phyloP scores from a whole-genome alignment of 2,888 invertebrate genomes.

The Invenusta paracnida region DNA sequence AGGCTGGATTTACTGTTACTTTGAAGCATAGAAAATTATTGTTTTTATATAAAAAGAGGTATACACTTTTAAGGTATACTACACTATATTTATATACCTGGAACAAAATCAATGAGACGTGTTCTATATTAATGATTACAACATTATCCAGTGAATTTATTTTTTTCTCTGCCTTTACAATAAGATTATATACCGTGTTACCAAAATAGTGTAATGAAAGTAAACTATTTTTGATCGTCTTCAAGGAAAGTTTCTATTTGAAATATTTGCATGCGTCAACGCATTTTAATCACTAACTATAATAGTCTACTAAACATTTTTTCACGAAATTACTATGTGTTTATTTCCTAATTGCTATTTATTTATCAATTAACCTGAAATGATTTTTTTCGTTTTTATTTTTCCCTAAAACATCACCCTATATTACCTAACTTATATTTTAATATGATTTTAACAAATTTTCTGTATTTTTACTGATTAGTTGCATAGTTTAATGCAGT shows the following conservation, averaged over 20 bases:
- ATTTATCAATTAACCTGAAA: neutral
- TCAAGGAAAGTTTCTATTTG: neutral
- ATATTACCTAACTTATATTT: too few relatives aligned
- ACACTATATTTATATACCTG: neutral
- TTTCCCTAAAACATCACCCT: too few relatives aligned
- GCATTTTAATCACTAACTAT: neutral
- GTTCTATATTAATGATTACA: neutral
- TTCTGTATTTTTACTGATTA: neutral
- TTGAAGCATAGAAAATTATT: neutral
- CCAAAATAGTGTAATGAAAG: conserved; percentile 22
- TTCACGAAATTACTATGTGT: neutral
- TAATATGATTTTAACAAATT: neutral
- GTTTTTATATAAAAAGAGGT: neutral
- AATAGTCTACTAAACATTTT: neutral
- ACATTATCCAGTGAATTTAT: neutral
- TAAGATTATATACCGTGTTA: neutral
- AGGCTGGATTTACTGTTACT: neutral
- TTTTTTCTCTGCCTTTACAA: neutral
- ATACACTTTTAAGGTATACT: too few relatives aligned
- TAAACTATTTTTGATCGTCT: neutral
- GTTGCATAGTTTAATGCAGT: conserved; percentile 9
- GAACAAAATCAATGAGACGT: neutral
- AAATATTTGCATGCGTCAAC: neutral
- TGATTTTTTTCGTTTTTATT: neutral
- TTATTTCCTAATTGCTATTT: neutral